These are phyloP conservation scores for Acrobasis suavella DNA, from an alignment of 2,888 invertebrate genomes.

Conservation along the genomic window DNA sequence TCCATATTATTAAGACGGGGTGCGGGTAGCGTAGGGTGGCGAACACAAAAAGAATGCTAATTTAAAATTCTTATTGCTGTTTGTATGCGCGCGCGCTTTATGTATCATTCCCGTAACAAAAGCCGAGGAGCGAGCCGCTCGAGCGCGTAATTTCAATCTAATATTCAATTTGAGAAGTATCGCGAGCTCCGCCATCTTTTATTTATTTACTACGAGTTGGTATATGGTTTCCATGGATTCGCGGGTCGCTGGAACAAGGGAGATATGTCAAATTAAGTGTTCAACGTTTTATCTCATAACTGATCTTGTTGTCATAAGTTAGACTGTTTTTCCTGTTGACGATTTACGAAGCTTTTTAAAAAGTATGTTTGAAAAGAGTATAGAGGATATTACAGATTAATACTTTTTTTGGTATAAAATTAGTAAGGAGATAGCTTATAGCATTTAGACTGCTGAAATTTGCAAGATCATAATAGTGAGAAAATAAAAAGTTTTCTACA, in stretches of 20 bases:
- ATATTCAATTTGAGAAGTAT: conserved; percentile 80
- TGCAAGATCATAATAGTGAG: no score
- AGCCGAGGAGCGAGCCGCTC: conserved; percentile 71
- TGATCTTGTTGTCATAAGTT: background rate
- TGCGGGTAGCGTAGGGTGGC: conserved; percentile 65
- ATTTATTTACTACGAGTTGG: conserved; percentile 66
- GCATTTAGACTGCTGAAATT: no score
- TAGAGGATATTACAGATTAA: no score
- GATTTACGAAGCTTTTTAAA: no score
- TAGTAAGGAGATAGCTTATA: no score
- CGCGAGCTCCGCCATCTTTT: conserved; percentile 70
- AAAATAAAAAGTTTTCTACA: no score
- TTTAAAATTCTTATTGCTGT: conserved; percentile 81
- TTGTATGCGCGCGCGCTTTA: conserved; percentile 80
- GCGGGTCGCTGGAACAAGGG: conserved; percentile 50
- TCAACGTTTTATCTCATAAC: conserved; percentile 30
- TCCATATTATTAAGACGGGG: conserved; percentile 79
- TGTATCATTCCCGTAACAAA: conserved; percentile 78
- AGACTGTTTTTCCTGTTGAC: no score
- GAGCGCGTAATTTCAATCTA: conserved; percentile 81
- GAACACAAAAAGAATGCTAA: conserved; percentile 81
- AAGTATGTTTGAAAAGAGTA: no score
- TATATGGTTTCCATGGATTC: conserved; percentile 51
- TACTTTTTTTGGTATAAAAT: no score
- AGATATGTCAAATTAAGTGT: conserved; percentile 37